These are phyloP conservation scores for Acholoe squamosa DNA, from an alignment of 2,888 invertebrate species.

Conservation along the genomic window DNA sequence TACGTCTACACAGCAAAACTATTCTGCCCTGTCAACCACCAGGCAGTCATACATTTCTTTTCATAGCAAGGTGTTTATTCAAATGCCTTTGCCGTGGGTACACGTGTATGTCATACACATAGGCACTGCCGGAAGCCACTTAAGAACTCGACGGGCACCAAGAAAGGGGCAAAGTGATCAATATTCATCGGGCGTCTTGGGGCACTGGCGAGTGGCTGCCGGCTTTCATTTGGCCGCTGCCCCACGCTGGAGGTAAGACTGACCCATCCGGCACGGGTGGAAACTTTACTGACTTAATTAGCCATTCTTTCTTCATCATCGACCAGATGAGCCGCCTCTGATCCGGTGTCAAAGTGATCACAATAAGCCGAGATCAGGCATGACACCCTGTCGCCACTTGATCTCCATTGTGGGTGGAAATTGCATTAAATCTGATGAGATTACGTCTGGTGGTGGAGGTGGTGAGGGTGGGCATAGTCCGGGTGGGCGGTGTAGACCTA, in stretches of 20 bases:
- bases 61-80: no score
- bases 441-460: conserved; percentile 28
- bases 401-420: conserved; percentile 59
- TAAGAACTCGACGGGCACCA: conserved; percentile 5
- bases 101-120: neutral
- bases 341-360: conserved; percentile 61
- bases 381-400: conserved; percentile 54
- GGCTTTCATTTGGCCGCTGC: conserved; percentile 27
- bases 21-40: no score
- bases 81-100: neutral
- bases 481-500: conserved; percentile 7
- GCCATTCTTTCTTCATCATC: conserved; percentile 48
- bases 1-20: no score
- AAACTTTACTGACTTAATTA: conserved; percentile 60
- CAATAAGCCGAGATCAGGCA: conserved; percentile 57
- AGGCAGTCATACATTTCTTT: no score
- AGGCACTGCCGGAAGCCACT: neutral
- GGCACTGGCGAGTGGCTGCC: conserved; percentile 30
- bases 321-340: conserved; percentile 57
- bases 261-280: conserved; percentile 43
- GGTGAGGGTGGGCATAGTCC: neutral
- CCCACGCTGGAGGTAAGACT: conserved; percentile 25
- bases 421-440: conserved; percentile 61
- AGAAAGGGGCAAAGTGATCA: conserved; percentile 30
- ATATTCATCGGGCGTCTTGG: conserved; percentile 31